phyloP scores from a whole-genome alignment of 2,888 invertebrate genomes.

The Caradrina kadenii region DNA sequence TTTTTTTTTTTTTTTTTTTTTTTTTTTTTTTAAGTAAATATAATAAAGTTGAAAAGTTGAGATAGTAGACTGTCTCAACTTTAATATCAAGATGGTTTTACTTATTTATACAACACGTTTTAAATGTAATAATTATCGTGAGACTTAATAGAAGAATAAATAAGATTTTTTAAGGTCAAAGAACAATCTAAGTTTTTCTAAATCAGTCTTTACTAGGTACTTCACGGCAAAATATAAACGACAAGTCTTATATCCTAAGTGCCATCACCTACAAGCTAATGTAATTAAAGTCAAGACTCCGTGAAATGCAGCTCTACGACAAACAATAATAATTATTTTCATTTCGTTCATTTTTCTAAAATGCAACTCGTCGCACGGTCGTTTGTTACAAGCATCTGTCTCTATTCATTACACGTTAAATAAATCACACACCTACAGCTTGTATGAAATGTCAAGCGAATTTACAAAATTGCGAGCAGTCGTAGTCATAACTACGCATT shows the following conservation, averaged over 20 bases:
- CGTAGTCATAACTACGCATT: constrained; percentile 36
- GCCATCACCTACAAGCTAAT: constrained; percentile 5
- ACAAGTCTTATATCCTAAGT: constrained; percentile 8
- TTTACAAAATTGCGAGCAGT: constrained; percentile 42
- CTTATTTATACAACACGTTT: too few species aligned
- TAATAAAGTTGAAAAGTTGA: too few species aligned
- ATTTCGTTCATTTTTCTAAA: constrained; percentile 21
- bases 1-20: too few species aligned
- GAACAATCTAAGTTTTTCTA: neutral
- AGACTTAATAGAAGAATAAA: too few species aligned
- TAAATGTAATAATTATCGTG: too few species aligned
- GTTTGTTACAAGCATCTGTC: constrained; percentile 42
- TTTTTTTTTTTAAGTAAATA: too few species aligned
- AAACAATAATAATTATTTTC: constrained; percentile 34
- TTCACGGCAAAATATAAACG: neutral
- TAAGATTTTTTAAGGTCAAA: too few species aligned
- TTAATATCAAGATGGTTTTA: too few species aligned
- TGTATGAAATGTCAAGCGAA: constrained; percentile 31
- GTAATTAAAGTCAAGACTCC: constrained; percentile 33
- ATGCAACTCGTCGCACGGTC: constrained; percentile 33
- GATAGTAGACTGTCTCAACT: too few species aligned
- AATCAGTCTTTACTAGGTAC: neutral
- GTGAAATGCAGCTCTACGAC: constrained; percentile 37
- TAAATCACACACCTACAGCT: constrained; percentile 40
- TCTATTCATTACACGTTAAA: constrained; percentile 41